Evolutionary conservation across 1,140 invertebrate genomes (phyloP), one percentile per base, ranked within the genome.

Genomic region (Heliconius melpomene): DNA sequence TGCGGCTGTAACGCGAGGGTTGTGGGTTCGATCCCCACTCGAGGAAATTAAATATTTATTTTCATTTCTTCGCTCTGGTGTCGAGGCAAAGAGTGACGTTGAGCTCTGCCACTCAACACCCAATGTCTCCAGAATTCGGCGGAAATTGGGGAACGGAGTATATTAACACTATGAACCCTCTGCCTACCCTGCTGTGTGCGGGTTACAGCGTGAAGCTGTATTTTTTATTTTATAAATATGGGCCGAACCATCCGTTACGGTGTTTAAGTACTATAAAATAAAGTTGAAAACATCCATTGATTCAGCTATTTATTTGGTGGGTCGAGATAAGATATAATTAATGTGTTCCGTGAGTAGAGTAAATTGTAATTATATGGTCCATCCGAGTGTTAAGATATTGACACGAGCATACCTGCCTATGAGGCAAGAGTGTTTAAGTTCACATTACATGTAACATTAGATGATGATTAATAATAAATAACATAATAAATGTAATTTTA

Each of bases 211-310:
- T 29, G 29, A 32, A 32, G 32, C 32, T 32, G 32, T 32, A 0
- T 32, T 32, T 87, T 87, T 88, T 89, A 87, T 87, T 80, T 86
- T 85, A 83, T 85, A 86, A 85, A 83, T 85, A 84, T 83, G 79
- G 80, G 75, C 52, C 83, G 74, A 75, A 77, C 80, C 78, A 86
- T 87, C 73, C 77, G 84, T 85, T 83, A 85, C 83, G 84, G 78
- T 80, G 78, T 79, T 89, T 82, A 78, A 76, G 77, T 77, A 66
- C 60, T 66, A 79, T 79, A 79, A 77, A 84, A 86, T 82, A 86
- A 87, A 82, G 84, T 88, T 87, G 85, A 86, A 86, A 84, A 74
- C 83, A 77, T 76, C 79, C 78, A 82, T 82, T 82, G 80, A 84
- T 82, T 84, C 79, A 82, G 80, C 83, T 82, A 80, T 84, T 84